Conservation (phyloP, 2,797 vertebrate species). For the Argya squamiceps region DNA sequence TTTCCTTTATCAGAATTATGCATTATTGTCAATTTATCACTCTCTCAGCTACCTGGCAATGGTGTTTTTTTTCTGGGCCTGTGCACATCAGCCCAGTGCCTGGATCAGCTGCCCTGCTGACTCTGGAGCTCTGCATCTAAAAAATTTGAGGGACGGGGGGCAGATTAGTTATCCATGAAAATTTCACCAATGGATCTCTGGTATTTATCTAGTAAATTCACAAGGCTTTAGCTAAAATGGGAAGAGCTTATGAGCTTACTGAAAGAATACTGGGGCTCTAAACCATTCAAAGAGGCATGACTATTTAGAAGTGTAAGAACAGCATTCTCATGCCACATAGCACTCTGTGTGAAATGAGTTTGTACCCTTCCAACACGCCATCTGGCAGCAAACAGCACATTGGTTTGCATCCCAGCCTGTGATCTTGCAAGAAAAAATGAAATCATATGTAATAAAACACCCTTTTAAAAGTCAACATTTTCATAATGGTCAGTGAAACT, state of each 20-base stretch:
- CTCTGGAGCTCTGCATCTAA: not conserved
- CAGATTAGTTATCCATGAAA: not conserved
- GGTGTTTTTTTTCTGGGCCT: not conserved
- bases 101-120: not conserved
- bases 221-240: not conserved
- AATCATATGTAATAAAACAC: not conserved
- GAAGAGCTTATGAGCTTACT: slow-evolving; percentile 3
- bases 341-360: slow-evolving; percentile 45
- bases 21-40: not conserved
- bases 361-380: slow-evolving; percentile 60
- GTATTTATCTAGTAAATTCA: not conserved
- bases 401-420: slow-evolving; percentile 47
- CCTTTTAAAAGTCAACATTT: not conserved
- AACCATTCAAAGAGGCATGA: slow-evolving; percentile 26
- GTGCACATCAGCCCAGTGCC: not conserved
- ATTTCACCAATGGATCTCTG: not conserved
- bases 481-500: not conserved
- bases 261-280: slow-evolving; percentile 12
- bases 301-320: slow-evolving; percentile 51
- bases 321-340: slow-evolving; percentile 47
- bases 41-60: not conserved
- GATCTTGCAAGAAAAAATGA: slow-evolving; percentile 48
- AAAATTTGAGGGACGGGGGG: not conserved
- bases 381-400: slow-evolving; percentile 50
- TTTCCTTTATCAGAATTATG: not conserved